Percentiles rank a stretch among this genome's conserved stretches.
phyloP scores from a whole-genome alignment of 2,113 vertebrate species.

The Bucco capensis region DNA sequence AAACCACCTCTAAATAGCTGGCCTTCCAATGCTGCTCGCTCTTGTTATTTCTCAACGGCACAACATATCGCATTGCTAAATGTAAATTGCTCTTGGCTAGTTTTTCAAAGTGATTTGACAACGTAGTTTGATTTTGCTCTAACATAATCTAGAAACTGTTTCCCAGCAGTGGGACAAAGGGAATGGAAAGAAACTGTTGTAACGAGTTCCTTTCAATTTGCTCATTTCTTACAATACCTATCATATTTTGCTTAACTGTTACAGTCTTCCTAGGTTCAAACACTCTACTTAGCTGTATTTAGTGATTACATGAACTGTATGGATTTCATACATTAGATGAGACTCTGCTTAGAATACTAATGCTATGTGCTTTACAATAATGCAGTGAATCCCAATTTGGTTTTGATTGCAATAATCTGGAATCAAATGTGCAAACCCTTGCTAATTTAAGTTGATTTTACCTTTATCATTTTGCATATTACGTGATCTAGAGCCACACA shows the following conservation, averaged over 20 bases:
- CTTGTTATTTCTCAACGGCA: background rate
- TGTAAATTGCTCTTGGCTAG: slow-evolving; percentile 29
- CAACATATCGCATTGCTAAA: background rate
- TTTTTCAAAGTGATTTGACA: slow-evolving; percentile 45
- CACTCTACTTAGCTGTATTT: background rate
- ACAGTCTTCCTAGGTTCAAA: background rate
- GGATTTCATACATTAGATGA: slow-evolving; percentile 37
- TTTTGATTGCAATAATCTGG: slow-evolving; percentile 58
- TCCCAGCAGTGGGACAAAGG: background rate
- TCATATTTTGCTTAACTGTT: background rate
- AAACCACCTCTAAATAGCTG: background rate
- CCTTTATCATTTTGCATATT: slow-evolving; percentile 48
- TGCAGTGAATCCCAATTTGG: slow-evolving; percentile 21
- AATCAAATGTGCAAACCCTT: slow-evolving; percentile 38
- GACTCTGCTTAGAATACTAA: slow-evolving; percentile 36
- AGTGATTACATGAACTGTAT: background rate
- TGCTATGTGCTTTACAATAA: background rate
- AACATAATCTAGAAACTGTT: slow-evolving; percentile 1
- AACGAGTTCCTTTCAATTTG: background rate
- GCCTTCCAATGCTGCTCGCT: background rate
- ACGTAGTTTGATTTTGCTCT: slow-evolving; percentile 11
- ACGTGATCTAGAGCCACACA: slow-evolving; percentile 47
- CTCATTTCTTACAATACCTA: background rate
- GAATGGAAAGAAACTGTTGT: background rate
- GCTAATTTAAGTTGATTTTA: slow-evolving; percentile 66